Evolutionary conservation across 2,113 vertebrate species (phyloP).

Genomic region (Diphyllodes magnificus): DNA sequence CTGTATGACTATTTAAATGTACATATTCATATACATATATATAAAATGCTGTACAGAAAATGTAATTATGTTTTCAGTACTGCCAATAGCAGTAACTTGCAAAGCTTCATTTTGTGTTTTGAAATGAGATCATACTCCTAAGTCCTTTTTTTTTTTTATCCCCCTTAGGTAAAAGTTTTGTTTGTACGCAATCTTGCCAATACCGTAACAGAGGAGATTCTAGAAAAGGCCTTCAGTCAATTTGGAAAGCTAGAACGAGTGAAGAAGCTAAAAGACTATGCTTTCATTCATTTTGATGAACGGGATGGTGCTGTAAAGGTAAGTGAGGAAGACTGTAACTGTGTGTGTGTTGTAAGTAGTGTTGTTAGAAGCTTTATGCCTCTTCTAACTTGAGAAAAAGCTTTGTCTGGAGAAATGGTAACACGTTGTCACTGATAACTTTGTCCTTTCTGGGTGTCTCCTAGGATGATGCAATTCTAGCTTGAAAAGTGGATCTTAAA

Average conservation of each 20-base stretch:
- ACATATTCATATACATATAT: neutral
- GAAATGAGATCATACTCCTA: neutral
- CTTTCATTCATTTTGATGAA: conserved; percentile 97
- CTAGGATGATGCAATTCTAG: neutral
- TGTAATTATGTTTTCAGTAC: neutral
- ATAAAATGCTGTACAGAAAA: neutral
- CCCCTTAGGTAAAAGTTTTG: conserved; percentile 88
- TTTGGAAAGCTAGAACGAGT: conserved; percentile 96
- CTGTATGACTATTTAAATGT: neutral
- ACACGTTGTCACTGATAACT: neutral
- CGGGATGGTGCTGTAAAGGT: conserved; percentile 95
- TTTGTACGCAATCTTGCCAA: conserved; percentile 96
- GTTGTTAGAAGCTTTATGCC: neutral
- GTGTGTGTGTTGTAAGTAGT: neutral
- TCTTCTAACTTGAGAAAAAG: neutral
- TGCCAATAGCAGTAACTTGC: neutral
- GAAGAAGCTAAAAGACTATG: conserved; percentile 99
- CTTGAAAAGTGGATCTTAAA: neutral
- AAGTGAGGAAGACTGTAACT: neutral
- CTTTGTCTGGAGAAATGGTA: neutral
- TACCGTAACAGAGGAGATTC: conserved; percentile 92
- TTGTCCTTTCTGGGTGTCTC: neutral
- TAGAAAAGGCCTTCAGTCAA: conserved; percentile 91
- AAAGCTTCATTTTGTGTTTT: neutral
- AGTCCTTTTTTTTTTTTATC: neutral